These are phyloP conservation scores for Protonemura montana DNA, from an alignment of 2,888 invertebrate species.

Conservation along the genomic window DNA sequence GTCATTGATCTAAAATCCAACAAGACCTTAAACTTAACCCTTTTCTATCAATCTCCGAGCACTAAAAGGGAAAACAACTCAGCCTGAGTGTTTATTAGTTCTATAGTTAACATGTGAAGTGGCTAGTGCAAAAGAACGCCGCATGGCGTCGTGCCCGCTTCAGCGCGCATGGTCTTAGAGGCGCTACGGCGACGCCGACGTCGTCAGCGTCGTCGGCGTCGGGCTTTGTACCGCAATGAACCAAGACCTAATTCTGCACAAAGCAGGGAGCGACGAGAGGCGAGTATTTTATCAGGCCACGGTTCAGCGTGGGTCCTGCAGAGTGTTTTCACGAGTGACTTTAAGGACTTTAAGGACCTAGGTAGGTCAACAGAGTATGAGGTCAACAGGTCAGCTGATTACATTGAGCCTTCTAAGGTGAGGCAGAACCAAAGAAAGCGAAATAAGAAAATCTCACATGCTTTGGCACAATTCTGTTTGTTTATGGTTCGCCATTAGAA, in stretches of 20 bases:
- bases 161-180: background rate
- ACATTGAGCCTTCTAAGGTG: constrained; percentile 39
- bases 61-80: background rate
- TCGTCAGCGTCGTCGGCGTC: constrained; percentile 15
- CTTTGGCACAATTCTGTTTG: background rate
- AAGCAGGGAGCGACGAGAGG: background rate
- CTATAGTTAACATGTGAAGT: background rate
- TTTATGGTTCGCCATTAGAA: background rate
- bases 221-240: constrained; percentile 23
- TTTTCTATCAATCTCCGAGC: background rate
- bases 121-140: constrained; percentile 17
- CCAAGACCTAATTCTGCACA: constrained; percentile 20
- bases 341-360: background rate
- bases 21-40: background rate
- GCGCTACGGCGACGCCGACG: background rate
- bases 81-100: background rate
- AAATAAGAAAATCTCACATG: background rate
- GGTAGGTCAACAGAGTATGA: constrained; percentile 32
- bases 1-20: background rate
- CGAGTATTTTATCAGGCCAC: background rate
- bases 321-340: constrained; percentile 27
- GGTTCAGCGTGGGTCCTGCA: background rate
- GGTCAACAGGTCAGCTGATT: constrained; percentile 31
- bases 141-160: constrained; percentile 20
- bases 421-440: background rate